Base-by-base conservation (phyloP, 1,140 invertebrate species). In the Semibalanus balanoides region DNA sequence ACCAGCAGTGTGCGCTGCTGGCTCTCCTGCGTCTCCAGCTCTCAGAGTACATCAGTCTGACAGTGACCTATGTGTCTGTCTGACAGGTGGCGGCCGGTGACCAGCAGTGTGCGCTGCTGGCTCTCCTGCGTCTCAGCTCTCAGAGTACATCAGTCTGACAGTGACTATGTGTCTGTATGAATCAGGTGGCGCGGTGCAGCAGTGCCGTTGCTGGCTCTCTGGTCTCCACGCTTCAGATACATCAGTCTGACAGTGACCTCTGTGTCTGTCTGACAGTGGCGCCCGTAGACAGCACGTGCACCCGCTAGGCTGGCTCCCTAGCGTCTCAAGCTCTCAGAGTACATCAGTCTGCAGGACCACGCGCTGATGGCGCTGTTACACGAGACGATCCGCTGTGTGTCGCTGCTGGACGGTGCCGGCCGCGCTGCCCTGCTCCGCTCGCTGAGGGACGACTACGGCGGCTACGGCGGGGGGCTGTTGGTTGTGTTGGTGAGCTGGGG, bases 141-240 rank as follows among this genome's bases (percentile, higher is more conserved):
- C 94, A 22, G 94, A 95, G 84, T 93, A 93, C 73, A 90, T 94
- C 40, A 94, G 93, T 83, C 85, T 94, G 72, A n/a, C n/a, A n/a
- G n/a, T n/a, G n/a, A n/a, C n/a, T n/a, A n/a, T n/a, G n/a, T 40
- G 5, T 40, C 35, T 40, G 35, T 7, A 5, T 17, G 35, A 40
- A n/a, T n/a, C 35, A 40, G 35, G 35, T 17, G 35, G 35, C 35
- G 35, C 35, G 35, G 35, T 17, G 75, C 84, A 87, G 81, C 88
- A 90, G 78, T 89, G 88, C 79, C 91, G 79, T 82, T 93, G n/a
- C n/a, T n/a, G n/a, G n/a, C n/a, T n/a, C n/a, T n/a, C n/a, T 85
- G 95, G 28, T 87, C 90, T 81, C 86, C 93, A 92, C 95, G 83
- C 84, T 96, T 93, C 94, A 22, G 94, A 95, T 93, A 93, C 73